phyloP scores from a whole-genome alignment of 2,888 invertebrate genomes.

The Diaphora mendica region DNA sequence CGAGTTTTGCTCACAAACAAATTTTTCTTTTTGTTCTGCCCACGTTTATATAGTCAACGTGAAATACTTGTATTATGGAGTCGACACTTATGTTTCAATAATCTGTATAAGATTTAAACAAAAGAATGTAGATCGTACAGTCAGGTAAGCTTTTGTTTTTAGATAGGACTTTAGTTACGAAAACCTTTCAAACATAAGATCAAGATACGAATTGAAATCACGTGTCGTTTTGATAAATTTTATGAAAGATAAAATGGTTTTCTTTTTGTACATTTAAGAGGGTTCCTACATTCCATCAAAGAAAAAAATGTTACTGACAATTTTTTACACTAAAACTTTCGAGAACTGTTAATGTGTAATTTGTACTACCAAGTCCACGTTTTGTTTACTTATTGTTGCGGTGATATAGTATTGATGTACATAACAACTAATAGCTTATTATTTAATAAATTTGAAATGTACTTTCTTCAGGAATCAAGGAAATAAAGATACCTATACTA shows the following conservation, averaged over 20 bases:
- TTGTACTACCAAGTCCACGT: no score
- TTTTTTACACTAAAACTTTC: neutral
- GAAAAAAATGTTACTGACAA: neutral
- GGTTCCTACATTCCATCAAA: neutral
- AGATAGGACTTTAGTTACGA: neutral
- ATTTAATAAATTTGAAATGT: neutral
- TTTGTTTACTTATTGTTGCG: no score
- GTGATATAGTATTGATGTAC: neutral
- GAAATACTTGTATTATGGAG: neutral
- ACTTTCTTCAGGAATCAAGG: no score
- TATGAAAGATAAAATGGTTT: neutral
- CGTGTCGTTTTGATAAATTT: neutral
- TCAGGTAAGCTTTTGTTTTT: neutral
- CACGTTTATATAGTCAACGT: neutral
- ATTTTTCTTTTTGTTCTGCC: neutral
- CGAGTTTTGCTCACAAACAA: conserved; percentile 8
- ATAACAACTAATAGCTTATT: neutral
- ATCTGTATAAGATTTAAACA: neutral
- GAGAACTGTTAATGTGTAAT: no score
- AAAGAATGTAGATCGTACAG: neutral
- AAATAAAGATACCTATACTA: no score
- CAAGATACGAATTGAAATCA: neutral
- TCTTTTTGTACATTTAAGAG: neutral
- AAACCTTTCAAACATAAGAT: neutral
- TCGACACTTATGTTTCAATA: neutral